A percentile compares a stretch with the other conserved stretches of the same genome.
phyloP scores from a whole-genome alignment of 2,113 vertebrate species.

The Syrrhaptes paradoxus region DNA sequence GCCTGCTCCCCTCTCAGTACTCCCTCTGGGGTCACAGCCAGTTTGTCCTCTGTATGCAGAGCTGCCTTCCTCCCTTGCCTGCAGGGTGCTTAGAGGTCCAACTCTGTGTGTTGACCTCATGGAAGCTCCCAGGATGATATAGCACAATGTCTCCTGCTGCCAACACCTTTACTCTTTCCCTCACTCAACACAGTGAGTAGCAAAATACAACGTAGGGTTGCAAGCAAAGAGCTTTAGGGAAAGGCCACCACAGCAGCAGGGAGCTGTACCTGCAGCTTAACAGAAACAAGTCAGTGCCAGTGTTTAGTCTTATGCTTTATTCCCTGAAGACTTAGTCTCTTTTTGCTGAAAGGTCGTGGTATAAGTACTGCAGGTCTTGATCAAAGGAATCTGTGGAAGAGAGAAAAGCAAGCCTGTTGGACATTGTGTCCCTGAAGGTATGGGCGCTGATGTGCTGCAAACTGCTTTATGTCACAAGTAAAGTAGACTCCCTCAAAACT shows the following conservation, averaged over 20 bases:
- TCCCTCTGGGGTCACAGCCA: not conserved
- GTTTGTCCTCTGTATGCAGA: not conserved
- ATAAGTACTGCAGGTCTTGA: not conserved
- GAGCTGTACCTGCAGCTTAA: not conserved
- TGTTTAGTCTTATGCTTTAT: not conserved
- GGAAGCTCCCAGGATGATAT: not conserved
- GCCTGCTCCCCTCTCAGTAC: too few relatives aligned
- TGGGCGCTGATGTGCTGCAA: not conserved
- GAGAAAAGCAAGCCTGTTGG: not conserved
- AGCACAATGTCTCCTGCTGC: not conserved
- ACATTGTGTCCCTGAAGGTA: not conserved
- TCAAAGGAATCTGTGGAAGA: not conserved
- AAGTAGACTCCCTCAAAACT: not conserved
- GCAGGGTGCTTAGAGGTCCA: not conserved
- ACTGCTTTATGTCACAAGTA: not conserved
- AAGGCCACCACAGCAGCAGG: not conserved
- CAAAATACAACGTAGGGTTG: not conserved
- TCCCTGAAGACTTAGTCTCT: not conserved
- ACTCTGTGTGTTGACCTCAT: not conserved
- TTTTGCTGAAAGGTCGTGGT: not conserved
- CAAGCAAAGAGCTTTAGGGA: not conserved
- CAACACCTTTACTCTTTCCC: not conserved
- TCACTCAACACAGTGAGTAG: not conserved
- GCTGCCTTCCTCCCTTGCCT: not conserved
- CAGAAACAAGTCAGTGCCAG: not conserved